These are phyloP conservation scores for Paracanthobrama guichenoti DNA, from an alignment of 2,113 vertebrate species.

Conservation along the genomic window DNA sequence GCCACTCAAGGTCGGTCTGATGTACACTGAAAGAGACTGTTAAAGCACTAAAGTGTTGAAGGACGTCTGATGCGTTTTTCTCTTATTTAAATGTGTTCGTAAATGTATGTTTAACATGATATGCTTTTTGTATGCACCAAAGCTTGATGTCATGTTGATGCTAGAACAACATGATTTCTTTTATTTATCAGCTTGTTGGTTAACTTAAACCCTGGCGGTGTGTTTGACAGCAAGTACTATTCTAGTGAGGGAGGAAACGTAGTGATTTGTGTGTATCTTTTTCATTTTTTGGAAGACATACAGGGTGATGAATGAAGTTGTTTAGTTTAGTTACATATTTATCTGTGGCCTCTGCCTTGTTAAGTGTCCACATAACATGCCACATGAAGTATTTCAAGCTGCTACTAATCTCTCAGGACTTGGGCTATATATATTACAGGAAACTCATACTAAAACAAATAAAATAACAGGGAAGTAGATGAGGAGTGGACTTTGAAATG, in stretches of 20 bases:
- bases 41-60: conserved; percentile 60
- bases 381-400: conserved; percentile 47
- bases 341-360: conserved; percentile 26
- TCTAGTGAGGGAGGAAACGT: conserved; percentile 13
- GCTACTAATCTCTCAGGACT: conserved; percentile 54
- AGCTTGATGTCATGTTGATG: conserved; percentile 54
- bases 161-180: conserved; percentile 52
- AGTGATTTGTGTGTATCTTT: conserved; percentile 23
- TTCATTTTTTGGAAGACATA: background rate
- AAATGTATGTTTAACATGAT: conserved; percentile 20
- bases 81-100: conserved; percentile 24
- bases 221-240: conserved; percentile 30
- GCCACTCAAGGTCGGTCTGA: background rate
- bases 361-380: conserved; percentile 21
- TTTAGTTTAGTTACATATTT: conserved; percentile 18
- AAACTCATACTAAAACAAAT: conserved; percentile 17
- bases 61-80: conserved; percentile 19
- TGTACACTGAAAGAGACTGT: conserved; percentile 44
- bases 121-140: conserved; percentile 61
- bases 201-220: conserved; percentile 11
- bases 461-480: conserved; percentile 32
- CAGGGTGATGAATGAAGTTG: conserved; percentile 24
- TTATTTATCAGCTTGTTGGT: conserved; percentile 29
- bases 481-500: background rate
- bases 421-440: conserved; percentile 25